Evolutionary conservation across 2,888 invertebrate species (phyloP), one percentile per base, ranked within the genome.

Genomic region (Marasmarcha lunaedactyla): DNA sequence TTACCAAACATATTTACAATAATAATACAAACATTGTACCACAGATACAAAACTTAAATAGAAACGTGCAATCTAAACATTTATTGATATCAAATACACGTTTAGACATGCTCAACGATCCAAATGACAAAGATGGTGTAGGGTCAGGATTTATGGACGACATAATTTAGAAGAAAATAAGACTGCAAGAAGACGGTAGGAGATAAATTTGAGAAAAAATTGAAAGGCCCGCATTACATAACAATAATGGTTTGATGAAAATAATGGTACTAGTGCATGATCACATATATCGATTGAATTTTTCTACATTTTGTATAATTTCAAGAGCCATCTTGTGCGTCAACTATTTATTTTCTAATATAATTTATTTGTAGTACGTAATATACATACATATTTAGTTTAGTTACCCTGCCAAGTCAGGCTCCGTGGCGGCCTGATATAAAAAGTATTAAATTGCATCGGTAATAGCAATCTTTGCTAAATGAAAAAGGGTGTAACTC

Each of bases 61-160:
- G 14, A 68, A 78, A 73, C 83, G 83, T 83, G 83, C 83, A 81
- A 55, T 72, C 78, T 81, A 81, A 74, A 81, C 77, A 81, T 59
- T 71, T 60, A 77, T 67, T 63, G 65, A 54, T 59, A 69, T 62
- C 63, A 68, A 70, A 70, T 63, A 64, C 52, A 73, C 62, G 64
- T 63, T 58, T 73, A 76, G 79, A 78, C 83, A 81, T 83, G 83
- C 81, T 70, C 70, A 67, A 30, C 4, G 30, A 30, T 30, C n/a
- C n/a, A 11, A 11, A 11, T 30, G 11, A 4, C 30, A n/a, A 11
- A 30, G 2, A 11, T 7, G 10, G n/a, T 30, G n/a, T 20, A 7
- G 20, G 20, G 20, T 20, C 3, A 20, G 20, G 20, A 20, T 20
- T 20, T 20, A 20, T 20, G 7, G 3, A 38, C 33, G 34, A 39